Evolutionary conservation across 2,113 vertebrate species (phyloP).

Genomic region (Heterocephalus glaber): DNA sequence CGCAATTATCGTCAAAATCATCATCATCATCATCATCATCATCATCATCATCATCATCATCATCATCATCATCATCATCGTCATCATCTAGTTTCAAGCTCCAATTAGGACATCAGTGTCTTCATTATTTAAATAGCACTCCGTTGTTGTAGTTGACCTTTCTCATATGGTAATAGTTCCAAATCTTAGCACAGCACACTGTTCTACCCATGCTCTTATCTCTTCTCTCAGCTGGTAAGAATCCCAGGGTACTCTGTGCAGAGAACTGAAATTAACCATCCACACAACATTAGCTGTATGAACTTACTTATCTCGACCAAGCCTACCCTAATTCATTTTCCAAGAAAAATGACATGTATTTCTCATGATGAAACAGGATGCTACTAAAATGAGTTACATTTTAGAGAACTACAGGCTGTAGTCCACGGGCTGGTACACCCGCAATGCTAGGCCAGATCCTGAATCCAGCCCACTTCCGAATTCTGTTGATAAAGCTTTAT

Average conservation of each 20-base stretch:
- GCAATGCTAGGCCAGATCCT: background rate
- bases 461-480: background rate
- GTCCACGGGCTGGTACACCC: background rate
- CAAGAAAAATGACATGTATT: slow-evolving; percentile 12
- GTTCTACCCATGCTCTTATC: background rate
- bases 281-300: background rate
- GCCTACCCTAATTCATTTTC: background rate
- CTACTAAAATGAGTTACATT: slow-evolving; percentile 24
- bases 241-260: background rate
- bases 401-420: background rate
- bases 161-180: background rate
- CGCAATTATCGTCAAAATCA: background rate
- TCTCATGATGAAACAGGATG: background rate
- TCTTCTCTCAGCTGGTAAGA: background rate
- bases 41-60: too few relatives aligned
- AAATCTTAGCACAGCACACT: background rate
- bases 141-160: background rate
- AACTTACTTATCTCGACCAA: background rate
- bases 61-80: too few relatives aligned
- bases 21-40: background rate
- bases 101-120: background rate
- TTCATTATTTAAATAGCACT: background rate
- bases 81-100: background rate
- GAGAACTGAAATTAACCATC: slow-evolving; percentile 22
- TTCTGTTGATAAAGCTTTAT: slow-evolving; percentile 58